Conservation (phyloP, 2,797 vertebrate genomes). For the Trachops cirrhosus region DNA sequence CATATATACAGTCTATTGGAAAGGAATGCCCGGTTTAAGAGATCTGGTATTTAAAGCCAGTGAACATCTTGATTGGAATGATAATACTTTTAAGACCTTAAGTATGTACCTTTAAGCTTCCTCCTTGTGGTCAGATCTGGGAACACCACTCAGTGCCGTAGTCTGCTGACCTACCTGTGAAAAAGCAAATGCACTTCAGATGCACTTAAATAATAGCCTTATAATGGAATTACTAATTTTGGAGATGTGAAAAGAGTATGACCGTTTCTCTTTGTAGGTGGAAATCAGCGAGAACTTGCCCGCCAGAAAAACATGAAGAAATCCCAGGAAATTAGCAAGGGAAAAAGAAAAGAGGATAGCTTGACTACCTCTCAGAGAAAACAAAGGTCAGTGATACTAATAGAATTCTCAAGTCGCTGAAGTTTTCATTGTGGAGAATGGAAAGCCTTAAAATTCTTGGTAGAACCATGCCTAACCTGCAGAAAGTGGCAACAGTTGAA, state of each 20-base stretch:
- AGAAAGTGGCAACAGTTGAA: not conserved
- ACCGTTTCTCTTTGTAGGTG: slow-evolving; percentile 75
- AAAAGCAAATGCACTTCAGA: slow-evolving; percentile 23
- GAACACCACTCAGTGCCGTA: not conserved
- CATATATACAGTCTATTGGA: not conserved
- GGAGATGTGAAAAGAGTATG: not conserved
- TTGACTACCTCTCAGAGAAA: slow-evolving; percentile 84
- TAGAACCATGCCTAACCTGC: not conserved
- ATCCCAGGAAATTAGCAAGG: slow-evolving; percentile 84
- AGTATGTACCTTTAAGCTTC: slow-evolving; percentile 20
- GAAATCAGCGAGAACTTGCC: slow-evolving; percentile 86
- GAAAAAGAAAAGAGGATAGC: slow-evolving; percentile 85
- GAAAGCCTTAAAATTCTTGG: not conserved
- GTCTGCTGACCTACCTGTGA: not conserved
- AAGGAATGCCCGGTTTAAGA: not conserved
- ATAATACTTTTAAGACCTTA: not conserved
- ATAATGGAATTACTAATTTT: not conserved
- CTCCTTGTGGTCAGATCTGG: not conserved
- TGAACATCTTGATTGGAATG: not conserved
- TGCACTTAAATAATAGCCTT: not conserved
- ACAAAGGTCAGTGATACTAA: slow-evolving; percentile 79
- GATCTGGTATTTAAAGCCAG: not conserved
- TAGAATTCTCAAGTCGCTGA: not conserved
- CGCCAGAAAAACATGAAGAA: slow-evolving; percentile 87
- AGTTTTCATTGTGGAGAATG: not conserved